These are phyloP conservation scores for Dione vanillae DNA, from an alignment of 2,888 invertebrate genomes.

Conservation along the genomic window DNA sequence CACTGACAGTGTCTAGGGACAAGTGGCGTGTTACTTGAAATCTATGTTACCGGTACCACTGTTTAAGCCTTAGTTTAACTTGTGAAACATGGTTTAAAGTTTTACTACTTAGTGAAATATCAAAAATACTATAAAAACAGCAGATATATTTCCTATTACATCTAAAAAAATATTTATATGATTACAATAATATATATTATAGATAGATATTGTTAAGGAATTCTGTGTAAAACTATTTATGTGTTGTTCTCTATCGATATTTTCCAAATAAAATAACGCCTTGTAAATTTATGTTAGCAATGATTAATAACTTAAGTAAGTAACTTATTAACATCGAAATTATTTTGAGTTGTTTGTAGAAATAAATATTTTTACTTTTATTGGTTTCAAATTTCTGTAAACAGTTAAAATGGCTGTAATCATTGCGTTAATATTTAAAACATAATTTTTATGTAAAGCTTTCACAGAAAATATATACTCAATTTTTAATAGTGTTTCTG, in stretches of 20 bases:
- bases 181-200: no score
- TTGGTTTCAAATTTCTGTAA: no score
- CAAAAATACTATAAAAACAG: no score
- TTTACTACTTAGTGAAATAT: background rate
- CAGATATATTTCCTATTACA: no score
- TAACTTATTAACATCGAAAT: no score
- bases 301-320: background rate
- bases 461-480: background rate
- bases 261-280: background rate
- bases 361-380: no score
- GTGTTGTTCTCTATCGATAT: background rate
- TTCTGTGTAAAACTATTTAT: background rate
- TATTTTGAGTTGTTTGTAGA: no score
- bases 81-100: background rate
- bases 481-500: background rate
- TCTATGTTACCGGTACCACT: conserved; percentile 61
- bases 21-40: conserved; percentile 69
- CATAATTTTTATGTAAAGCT: no score
- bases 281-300: conserved; percentile 1
- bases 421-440: no score
- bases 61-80: conserved; percentile 40
- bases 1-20: conserved; percentile 65
- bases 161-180: background rate
- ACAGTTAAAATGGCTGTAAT: background rate
- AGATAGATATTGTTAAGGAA: no score